Conservation (phyloP, 2,888 invertebrate genomes). For the Prionchulus punctatus region DNA sequence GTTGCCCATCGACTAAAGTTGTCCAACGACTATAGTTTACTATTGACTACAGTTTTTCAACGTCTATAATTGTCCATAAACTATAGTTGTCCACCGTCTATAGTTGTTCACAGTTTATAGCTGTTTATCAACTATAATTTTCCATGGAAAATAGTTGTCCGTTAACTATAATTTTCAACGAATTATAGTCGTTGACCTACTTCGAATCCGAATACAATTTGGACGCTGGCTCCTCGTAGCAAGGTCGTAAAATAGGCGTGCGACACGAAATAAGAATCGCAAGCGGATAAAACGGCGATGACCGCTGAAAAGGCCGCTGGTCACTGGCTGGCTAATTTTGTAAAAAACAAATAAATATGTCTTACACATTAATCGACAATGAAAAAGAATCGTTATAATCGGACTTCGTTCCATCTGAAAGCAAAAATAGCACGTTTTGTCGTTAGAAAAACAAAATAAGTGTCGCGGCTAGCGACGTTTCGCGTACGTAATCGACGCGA, state of each 20-base stretch:
- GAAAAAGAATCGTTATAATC: slow-evolving; percentile 83
- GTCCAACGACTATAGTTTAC: too few relatives aligned
- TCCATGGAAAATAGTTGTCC: too few relatives aligned
- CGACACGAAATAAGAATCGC: slow-evolving; percentile 74
- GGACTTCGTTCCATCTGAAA: slow-evolving; percentile 95
- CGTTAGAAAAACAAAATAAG: slow-evolving; percentile 13
- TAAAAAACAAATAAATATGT: too few relatives aligned
- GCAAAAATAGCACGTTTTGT: too few relatives aligned
- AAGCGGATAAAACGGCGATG: slow-evolving; percentile 56
- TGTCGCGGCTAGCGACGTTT: slow-evolving; percentile 15
- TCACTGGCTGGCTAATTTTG: background rate
- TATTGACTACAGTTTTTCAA: too few relatives aligned
- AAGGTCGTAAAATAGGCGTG: slow-evolving; percentile 80
- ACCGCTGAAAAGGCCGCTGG: slow-evolving; percentile 40
- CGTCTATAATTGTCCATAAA: too few relatives aligned
- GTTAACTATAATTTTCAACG: too few relatives aligned
- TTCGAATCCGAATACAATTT: slow-evolving; percentile 96
- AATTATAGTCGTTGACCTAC: too few relatives aligned
- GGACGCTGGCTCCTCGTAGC: slow-evolving; percentile 83
- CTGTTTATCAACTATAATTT: too few relatives aligned
- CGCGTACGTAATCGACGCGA: slow-evolving; percentile 92
- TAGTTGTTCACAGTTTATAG: too few relatives aligned
- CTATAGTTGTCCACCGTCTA: too few relatives aligned
- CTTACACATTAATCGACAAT: slow-evolving; percentile 64
- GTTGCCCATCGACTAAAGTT: too few relatives aligned